Evolutionary conservation across 2,113 vertebrate genomes (phyloP), one percentile per base, ranked within the genome.

Genomic region (Struthio camelus): DNA sequence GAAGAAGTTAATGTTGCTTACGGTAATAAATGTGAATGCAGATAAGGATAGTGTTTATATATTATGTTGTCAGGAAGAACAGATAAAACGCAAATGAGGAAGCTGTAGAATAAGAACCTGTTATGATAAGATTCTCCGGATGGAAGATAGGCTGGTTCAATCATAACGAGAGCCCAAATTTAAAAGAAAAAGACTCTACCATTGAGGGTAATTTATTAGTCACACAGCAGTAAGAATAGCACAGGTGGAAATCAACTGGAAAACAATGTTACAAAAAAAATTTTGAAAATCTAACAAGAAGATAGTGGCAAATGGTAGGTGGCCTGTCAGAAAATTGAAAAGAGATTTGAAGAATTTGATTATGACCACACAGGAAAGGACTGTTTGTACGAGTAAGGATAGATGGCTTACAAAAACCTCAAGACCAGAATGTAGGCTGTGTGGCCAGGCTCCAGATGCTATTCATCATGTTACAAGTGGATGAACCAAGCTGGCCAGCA

Each of bases 401-500:
- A 94, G 81, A 91, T 70, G 34, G 46, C 20, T 90, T 90, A 6
- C 75, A 95, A 89, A 85, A 62, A 6, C 64, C 32, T 13, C n/a
- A 71, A 59, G 22, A 83, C 18, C 50, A 75, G 50, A 80, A 93
- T 20, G 40, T 48, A 91, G 62, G 16, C 51, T 94, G 46, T 75
- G 72, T 96, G 92, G 87, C 71, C 67, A 92, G 67, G 67, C 3
- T 96, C 64, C 94, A 94, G 59, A 38, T 83, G 25, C 14, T 88
- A 78, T 96, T 94, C 71, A 83, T 97, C 91, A 66, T 88, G 82
- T 91, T 85, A 18, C 51, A 91, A 95, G 82, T 91, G 59, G 71
- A 88, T 90, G 16, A 54, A 94, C 85, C 76, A 75, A 78, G 81
- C 24, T 85, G 54, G 44, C 76, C 79, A 90, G 62, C 48, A 53